Conservation (phyloP, 2,797 vertebrate genomes). For the Scyliorhinus canicula region DNA sequence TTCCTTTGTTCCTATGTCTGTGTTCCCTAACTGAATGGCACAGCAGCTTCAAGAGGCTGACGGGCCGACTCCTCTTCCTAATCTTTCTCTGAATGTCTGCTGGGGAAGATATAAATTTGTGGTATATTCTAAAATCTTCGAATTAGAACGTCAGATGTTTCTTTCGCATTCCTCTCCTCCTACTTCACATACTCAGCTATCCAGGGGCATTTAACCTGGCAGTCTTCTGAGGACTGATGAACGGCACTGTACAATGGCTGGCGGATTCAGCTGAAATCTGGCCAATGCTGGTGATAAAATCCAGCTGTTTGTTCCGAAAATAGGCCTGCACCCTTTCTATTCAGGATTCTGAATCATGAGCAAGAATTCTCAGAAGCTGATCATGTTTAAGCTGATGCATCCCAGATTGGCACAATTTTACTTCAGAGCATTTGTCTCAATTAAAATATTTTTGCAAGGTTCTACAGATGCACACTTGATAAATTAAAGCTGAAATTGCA, state of each 20-base stretch:
- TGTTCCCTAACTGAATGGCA: neutral
- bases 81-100: neutral
- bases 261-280: neutral
- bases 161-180: neutral
- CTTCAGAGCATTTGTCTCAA: neutral
- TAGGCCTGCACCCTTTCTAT: neutral
- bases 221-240: neutral
- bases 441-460: neutral
- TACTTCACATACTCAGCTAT: neutral
- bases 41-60: neutral
- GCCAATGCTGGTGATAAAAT: neutral
- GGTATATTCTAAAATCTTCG: neutral
- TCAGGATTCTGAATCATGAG: neutral
- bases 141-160: neutral
- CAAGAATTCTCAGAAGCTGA: neutral
- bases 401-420: neutral
- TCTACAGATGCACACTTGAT: neutral
- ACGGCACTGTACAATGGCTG: neutral
- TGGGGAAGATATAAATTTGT: neutral
- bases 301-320: neutral
- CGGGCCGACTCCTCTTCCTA: neutral
- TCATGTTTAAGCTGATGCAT: neutral
- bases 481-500: neutral
- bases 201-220: neutral
- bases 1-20: no score